A percentile compares a stretch with the other conserved stretches of the same genome.
These are phyloP conservation scores for Paragorgia papillata DNA, from an alignment of 92 coral and sea anemone species.

Conservation along the genomic window DNA sequence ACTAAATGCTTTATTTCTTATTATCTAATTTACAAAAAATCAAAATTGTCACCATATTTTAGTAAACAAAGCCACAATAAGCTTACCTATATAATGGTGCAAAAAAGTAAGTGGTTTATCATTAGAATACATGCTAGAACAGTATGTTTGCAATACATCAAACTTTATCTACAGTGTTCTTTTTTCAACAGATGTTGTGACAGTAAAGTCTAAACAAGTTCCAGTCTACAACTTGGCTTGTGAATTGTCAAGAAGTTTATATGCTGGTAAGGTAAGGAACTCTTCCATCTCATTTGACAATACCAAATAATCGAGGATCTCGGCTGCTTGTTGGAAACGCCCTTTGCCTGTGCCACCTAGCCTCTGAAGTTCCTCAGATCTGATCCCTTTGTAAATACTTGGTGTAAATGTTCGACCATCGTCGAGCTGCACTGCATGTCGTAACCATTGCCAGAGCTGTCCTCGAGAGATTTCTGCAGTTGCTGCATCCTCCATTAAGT, in stretches of 20 bases:
- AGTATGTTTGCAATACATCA: no score
- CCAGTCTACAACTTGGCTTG: constrained; percentile 74
- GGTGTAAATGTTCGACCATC: constrained; percentile 75
- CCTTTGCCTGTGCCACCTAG: constrained; percentile 81
- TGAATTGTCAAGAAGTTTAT: constrained; percentile 80
- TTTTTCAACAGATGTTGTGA: no score
- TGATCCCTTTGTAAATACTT: constrained; percentile 66
- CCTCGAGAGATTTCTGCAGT: constrained; percentile 96
- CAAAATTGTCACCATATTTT: no score
- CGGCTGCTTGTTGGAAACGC: constrained; percentile 83
- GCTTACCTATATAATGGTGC: no score
- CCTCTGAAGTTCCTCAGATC: constrained; percentile 73
- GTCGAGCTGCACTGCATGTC: constrained; percentile 65
- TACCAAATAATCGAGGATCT: constrained; percentile 80
- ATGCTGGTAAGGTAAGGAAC: constrained; percentile 90
- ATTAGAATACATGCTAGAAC: no score
- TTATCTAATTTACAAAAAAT: no score
- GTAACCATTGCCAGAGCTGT: constrained; percentile 95
- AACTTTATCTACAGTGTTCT: no score
- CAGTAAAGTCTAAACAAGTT: not conserved
- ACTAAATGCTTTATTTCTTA: no score
- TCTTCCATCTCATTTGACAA: constrained; percentile 84
- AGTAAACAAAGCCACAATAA: no score
- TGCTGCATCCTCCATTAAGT: constrained; percentile 98
- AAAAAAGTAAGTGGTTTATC: no score